Conservation (phyloP, 1,140 invertebrate genomes). For the Acromyrmex heyeri region DNA sequence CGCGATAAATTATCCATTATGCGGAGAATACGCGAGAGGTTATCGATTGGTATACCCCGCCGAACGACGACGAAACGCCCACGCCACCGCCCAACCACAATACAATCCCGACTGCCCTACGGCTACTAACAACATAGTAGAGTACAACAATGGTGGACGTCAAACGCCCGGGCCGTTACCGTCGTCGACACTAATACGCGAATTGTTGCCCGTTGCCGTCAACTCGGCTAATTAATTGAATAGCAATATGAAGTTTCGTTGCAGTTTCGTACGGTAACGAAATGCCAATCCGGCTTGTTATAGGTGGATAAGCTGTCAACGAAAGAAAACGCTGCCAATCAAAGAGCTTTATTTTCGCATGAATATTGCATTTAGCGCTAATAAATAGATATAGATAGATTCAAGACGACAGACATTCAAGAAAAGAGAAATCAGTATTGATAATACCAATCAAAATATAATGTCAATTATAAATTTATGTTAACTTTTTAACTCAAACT, state of each 20-base stretch:
- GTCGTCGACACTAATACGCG: conserved; percentile 16
- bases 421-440: not conserved
- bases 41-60: conserved; percentile 39
- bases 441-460: not conserved
- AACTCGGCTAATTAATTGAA: conserved; percentile 46
- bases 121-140: conserved; percentile 41
- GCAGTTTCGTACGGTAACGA: conserved; percentile 1
- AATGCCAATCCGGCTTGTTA: conserved; percentile 19
- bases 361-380: conserved; percentile 7
- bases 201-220: conserved; percentile 37
- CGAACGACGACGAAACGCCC: not conserved
- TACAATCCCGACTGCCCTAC: conserved; percentile 28
- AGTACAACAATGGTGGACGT: conserved; percentile 36
- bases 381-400: not conserved
- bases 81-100: not conserved
- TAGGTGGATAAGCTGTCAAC: not conserved
- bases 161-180: conserved; percentile 39
- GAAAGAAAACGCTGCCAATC: conserved; percentile 13
- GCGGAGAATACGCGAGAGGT: conserved; percentile 45
- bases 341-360: conserved; percentile 10
- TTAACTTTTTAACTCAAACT: not conserved
- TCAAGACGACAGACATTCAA: not conserved
- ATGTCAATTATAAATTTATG: not conserved
- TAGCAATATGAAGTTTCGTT: conserved; percentile 23
- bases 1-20: conserved; percentile 73